A percentile compares a stretch with the other conserved stretches of the same genome.
phyloP scores from a whole-genome alignment of 2,797 vertebrate species.

The Sciaenops ocellatus region DNA sequence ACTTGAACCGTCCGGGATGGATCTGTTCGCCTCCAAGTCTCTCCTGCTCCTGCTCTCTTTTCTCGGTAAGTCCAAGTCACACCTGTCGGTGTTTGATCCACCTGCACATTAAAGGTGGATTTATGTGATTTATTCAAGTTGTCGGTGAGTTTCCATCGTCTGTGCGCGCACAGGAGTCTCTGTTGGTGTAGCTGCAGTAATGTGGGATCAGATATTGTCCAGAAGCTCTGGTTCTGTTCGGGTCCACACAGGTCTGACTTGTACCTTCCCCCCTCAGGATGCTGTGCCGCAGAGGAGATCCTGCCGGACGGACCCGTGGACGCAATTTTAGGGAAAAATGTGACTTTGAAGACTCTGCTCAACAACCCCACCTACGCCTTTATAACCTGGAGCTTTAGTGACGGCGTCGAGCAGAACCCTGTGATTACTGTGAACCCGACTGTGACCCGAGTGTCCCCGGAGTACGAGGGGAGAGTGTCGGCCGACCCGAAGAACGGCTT shows the following conservation, averaged over 20 bases:
- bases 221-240: too few relatives aligned
- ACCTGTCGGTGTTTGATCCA: fast-evolving
- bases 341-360: conserved; percentile 17
- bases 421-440: fast-evolving
- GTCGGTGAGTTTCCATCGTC: not conserved
- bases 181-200: too few relatives aligned
- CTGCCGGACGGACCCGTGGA: conserved; percentile 46
- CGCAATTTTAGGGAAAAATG: conserved; percentile 4
- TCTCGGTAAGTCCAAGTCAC: conserved; percentile 34
- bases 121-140: too few relatives aligned
- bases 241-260: not conserved
- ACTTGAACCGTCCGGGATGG: conserved; percentile 63
- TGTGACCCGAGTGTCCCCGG: fast-evolving
- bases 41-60: conserved; percentile 53
- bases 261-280: conserved; percentile 11
- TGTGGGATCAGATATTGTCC: too few relatives aligned
- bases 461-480: fast-evolving
- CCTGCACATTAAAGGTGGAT: fast-evolving
- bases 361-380: fast-evolving
- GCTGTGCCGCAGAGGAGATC: not conserved
- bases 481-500: not conserved
- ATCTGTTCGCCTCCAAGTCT: conserved; percentile 22
- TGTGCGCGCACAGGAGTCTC: not conserved
- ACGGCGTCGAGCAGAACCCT: fast-evolving
- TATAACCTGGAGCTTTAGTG: conserved; percentile 50